A percentile compares a stretch with the other conserved stretches of the same genome.
Evolutionary conservation across 2,113 vertebrate species (phyloP).

Genomic region (Ornithorhynchus anatinus): DNA sequence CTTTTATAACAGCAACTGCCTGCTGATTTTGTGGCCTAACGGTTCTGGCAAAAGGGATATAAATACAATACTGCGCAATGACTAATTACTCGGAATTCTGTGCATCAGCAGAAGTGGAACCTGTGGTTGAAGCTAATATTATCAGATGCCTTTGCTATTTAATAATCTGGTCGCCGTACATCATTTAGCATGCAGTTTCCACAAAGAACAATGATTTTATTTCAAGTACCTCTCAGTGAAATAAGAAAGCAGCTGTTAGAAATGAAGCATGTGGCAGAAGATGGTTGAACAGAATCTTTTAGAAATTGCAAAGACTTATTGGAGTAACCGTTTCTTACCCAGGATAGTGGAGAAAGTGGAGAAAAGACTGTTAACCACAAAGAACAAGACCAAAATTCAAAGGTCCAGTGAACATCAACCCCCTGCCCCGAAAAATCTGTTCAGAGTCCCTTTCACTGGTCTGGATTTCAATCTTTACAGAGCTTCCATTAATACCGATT

Average conservation of each 20-base stretch:
- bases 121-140: slow-evolving; percentile 74
- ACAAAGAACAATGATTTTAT: slow-evolving; percentile 71
- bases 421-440: slow-evolving; percentile 51
- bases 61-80: slow-evolving; percentile 72
- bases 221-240: slow-evolving; percentile 67
- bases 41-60: slow-evolving; percentile 69
- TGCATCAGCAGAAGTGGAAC: slow-evolving; percentile 75
- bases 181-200: slow-evolving; percentile 62
- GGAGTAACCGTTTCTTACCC: slow-evolving; percentile 66
- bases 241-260: slow-evolving; percentile 73
- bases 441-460: slow-evolving; percentile 60
- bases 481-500: slow-evolving; percentile 54
- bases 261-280: slow-evolving; percentile 73
- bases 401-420: slow-evolving; percentile 42
- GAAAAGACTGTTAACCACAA: slow-evolving; percentile 42
- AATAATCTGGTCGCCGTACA: slow-evolving; percentile 64
- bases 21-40: slow-evolving; percentile 78
- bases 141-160: slow-evolving; percentile 73
- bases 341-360: slow-evolving; percentile 19
- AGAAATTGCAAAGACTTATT: slow-evolving; percentile 44
- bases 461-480: slow-evolving; percentile 49
- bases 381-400: slow-evolving; percentile 7
- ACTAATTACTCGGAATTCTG: slow-evolving; percentile 74
- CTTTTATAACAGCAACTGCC: slow-evolving; percentile 71
- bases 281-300: slow-evolving; percentile 61